Evolutionary conservation across 2,113 vertebrate species (phyloP).

Genomic region (Helogale parvula): DNA sequence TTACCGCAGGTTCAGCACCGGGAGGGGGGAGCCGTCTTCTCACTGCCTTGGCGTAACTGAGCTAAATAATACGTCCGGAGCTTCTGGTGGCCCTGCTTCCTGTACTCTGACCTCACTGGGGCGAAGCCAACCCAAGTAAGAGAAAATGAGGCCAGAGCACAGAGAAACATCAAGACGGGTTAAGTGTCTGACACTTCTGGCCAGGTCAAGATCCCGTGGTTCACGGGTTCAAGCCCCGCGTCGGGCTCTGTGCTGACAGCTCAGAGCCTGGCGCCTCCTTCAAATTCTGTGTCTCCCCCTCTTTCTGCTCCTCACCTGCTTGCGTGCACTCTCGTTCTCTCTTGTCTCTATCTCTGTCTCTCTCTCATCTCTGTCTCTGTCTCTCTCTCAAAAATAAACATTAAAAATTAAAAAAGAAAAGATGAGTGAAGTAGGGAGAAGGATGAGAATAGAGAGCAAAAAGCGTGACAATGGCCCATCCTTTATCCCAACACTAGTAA

Average conservation of each 20-base stretch:
- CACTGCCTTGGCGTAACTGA: not conserved
- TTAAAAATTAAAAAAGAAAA: too few relatives aligned
- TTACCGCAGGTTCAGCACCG: not conserved
- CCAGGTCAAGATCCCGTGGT: too few relatives aligned
- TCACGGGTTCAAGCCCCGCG: too few relatives aligned
- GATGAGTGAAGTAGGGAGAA: not conserved
- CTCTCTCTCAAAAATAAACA: too few relatives aligned
- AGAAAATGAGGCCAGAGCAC: not conserved
- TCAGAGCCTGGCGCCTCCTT: too few relatives aligned
- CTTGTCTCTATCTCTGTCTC: too few relatives aligned
- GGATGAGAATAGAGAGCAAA: not conserved
- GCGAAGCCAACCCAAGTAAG: not conserved
- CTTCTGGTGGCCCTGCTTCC: not conserved
- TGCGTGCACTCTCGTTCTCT: too few relatives aligned
- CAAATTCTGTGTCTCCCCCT: too few relatives aligned
- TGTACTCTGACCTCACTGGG: not conserved
- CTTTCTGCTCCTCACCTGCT: too few relatives aligned
- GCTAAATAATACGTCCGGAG: not conserved
- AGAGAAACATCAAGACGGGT: not conserved
- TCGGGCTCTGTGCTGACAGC: too few relatives aligned
- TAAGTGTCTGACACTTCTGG: too few relatives aligned
- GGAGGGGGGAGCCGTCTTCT: not conserved
- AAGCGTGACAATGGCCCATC: not conserved
- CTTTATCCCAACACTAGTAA: not conserved
- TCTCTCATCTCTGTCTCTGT: too few relatives aligned